A percentile compares a stretch with the other conserved stretches of the same genome.
Evolutionary conservation across 2,888 invertebrate species (phyloP).

Genomic region (Stenoptilia bipunctidactyla): DNA sequence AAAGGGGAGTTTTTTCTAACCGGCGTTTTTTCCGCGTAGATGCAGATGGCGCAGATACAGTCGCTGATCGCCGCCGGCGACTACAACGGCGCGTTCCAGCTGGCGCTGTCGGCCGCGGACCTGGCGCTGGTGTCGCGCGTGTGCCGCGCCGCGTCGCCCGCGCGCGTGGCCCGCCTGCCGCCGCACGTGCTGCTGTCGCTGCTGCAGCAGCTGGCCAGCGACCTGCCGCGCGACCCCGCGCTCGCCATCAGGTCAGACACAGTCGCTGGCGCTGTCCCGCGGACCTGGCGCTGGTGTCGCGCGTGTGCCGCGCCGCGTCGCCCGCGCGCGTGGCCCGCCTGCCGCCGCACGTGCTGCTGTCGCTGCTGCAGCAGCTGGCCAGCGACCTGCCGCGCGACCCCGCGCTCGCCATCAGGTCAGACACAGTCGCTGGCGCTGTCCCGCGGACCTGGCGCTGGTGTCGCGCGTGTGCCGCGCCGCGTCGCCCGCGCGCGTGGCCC

Average conservation of each 20-base stretch:
- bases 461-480: slow-evolving; percentile 89
- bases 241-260: slow-evolving; percentile 46
- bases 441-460: slow-evolving; percentile 89
- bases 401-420: slow-evolving; percentile 45
- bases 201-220: slow-evolving; percentile 93
- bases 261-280: slow-evolving; percentile 83
- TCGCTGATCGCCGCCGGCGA: slow-evolving; percentile 78
- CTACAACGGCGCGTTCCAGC: slow-evolving; percentile 89
- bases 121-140: slow-evolving; percentile 87
- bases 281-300: slow-evolving; percentile 88
- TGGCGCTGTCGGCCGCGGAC: slow-evolving; percentile 91
- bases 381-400: slow-evolving; percentile 89
- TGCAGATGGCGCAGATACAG: slow-evolving; percentile 77
- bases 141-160: slow-evolving; percentile 87
- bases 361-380: slow-evolving; percentile 93
- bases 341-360: slow-evolving; percentile 90
- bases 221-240: slow-evolving; percentile 82
- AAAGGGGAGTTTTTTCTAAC: no score
- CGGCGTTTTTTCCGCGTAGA: slow-evolving; percentile 43
- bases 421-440: slow-evolving; percentile 78
- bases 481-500: slow-evolving; percentile 85
- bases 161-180: slow-evolving; percentile 85
- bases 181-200: slow-evolving; percentile 93
- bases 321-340: slow-evolving; percentile 87
- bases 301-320: slow-evolving; percentile 88